phyloP scores from a whole-genome alignment of 2,797 vertebrate genomes.

The Sebastes steindachneri region DNA sequence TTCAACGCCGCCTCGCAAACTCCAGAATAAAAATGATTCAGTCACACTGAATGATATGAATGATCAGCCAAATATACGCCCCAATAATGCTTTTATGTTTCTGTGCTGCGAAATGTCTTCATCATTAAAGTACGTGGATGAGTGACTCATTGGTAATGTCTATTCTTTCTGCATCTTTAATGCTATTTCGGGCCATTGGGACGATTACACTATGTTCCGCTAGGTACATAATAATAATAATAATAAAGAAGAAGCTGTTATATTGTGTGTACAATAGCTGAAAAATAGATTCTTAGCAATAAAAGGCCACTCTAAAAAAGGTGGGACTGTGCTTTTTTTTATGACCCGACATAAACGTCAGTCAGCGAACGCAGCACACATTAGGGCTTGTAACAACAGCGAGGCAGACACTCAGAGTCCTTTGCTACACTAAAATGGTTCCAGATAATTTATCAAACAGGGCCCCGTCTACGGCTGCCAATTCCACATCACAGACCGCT shows the following conservation, averaged over 20 bases:
- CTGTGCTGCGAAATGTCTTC: conserved; percentile 3
- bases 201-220: conserved; percentile 2
- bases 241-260: conserved; percentile 27
- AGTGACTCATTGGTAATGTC: conserved; percentile 26
- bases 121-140: conserved; percentile 17
- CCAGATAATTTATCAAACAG: conserved; percentile 45
- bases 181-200: conserved; percentile 24
- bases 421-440: conserved; percentile 28
- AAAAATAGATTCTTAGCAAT: conserved; percentile 45
- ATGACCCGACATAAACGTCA: conserved; percentile 36
- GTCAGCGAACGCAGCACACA: conserved; percentile 20
- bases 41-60: conserved; percentile 5
- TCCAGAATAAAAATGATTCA: neutral
- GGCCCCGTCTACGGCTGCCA: conserved; percentile 17
- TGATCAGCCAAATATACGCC: neutral
- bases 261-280: conserved; percentile 20
- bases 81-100: conserved; percentile 9
- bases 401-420: conserved; percentile 4
- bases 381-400: conserved; percentile 28
- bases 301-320: conserved; percentile 39
- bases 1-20: neutral
- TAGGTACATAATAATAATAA: conserved; percentile 33
- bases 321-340: conserved; percentile 35
- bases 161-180: conserved; percentile 30
- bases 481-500: conserved; percentile 16